Percentiles rank a stretch among this genome's conserved stretches.
phyloP scores from a whole-genome alignment of 2,888 invertebrate genomes.

The Holacanthella duospinosa region DNA sequence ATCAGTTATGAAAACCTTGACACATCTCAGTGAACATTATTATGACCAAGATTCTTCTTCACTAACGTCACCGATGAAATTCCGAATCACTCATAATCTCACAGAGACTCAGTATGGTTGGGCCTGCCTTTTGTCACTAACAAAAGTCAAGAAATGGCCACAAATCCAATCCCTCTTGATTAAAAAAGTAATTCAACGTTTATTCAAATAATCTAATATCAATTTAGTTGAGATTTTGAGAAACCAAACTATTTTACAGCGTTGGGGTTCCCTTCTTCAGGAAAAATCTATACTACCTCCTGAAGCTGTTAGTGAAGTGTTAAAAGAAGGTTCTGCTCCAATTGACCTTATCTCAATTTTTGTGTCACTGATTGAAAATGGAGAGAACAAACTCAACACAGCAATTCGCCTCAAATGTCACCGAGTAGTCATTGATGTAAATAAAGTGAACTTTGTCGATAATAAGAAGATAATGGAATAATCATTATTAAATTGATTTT shows the following conservation, averaged over 20 bases:
- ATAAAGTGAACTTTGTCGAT: constrained; percentile 24
- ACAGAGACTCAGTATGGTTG: constrained; percentile 57
- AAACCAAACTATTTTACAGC: constrained; percentile 38
- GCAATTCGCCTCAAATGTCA: constrained; percentile 57
- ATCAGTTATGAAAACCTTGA: constrained; percentile 32
- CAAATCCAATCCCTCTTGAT: constrained; percentile 53
- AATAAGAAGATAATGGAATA: neutral
- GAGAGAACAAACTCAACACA: constrained; percentile 51
- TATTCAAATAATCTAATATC: neutral
- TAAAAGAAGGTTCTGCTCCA: constrained; percentile 43
- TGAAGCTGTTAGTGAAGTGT: constrained; percentile 44
- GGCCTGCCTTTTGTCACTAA: constrained; percentile 55
- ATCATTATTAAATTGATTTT: neutral
- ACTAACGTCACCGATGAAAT: constrained; percentile 20
- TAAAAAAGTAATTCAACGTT: constrained; percentile 47
- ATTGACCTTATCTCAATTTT: constrained; percentile 47
- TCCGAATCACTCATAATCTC: constrained; percentile 42
- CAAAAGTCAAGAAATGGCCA: constrained; percentile 52
- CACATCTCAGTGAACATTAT: constrained; percentile 28
- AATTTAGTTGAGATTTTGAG: neutral
- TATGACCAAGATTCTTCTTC: constrained; percentile 23
- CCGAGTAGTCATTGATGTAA: constrained; percentile 53
- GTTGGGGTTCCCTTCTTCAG: constrained; percentile 44
- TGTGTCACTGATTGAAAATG: constrained; percentile 47
- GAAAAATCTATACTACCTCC: constrained; percentile 44